These are phyloP conservation scores for Peromyscus attwateri DNA, from an alignment of 2,797 vertebrate genomes.

Conservation along the genomic window DNA sequence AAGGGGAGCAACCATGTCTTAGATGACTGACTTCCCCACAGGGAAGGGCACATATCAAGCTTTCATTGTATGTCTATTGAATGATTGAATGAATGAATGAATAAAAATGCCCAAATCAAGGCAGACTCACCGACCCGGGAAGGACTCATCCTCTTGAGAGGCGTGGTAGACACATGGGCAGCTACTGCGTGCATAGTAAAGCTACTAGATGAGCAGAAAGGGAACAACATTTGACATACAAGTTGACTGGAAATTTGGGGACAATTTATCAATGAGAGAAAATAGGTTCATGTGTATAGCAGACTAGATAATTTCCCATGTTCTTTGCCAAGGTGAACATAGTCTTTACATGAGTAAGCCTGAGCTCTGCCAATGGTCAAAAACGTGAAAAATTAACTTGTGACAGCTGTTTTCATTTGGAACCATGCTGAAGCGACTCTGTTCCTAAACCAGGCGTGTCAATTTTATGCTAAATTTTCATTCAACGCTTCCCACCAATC, in stretches of 20 bases:
- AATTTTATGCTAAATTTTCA: background rate
- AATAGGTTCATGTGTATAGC: background rate
- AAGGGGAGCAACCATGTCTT: background rate
- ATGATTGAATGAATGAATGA: background rate
- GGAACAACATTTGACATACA: background rate
- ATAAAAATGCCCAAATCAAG: constrained; percentile 63
- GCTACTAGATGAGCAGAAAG: constrained; percentile 44
- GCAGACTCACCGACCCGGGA: constrained; percentile 73
- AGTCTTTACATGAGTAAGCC: background rate
- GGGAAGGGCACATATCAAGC: constrained; percentile 4
- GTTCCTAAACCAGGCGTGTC: background rate
- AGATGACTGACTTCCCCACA: background rate
- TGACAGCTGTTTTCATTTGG: constrained; percentile 55
- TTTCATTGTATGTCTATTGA: background rate
- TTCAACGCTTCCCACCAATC: background rate
- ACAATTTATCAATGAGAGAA: background rate
- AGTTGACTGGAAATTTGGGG: background rate
- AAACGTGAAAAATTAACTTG: constrained; percentile 24
- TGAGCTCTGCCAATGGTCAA: constrained; percentile 43
- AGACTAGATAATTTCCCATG: background rate
- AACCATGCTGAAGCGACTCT: background rate
- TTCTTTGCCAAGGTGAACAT: constrained; percentile 58
- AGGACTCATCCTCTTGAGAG: constrained; percentile 53
- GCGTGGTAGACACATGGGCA: background rate
- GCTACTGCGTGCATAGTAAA: background rate